Evolutionary conservation across 1,140 invertebrate species (phyloP).

Genomic region (Drosophila bocqueti): DNA sequence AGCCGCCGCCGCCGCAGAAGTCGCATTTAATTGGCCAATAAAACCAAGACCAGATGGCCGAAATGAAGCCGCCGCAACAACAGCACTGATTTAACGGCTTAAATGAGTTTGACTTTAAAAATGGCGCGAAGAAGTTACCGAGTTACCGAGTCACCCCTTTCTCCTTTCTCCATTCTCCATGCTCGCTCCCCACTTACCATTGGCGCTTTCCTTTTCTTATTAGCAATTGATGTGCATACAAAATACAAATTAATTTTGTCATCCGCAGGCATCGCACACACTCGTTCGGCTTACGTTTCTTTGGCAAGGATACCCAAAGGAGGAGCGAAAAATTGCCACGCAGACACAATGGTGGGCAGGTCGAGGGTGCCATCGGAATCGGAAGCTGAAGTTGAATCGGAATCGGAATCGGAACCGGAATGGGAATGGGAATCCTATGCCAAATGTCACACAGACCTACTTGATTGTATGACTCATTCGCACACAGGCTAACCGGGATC

Average conservation of each 20-base stretch:
- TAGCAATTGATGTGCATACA: slow-evolving; percentile 54
- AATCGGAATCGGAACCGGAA: neutral
- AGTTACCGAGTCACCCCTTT: neutral
- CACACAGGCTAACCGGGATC: slow-evolving; percentile 32
- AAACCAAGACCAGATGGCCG: slow-evolving; percentile 25
- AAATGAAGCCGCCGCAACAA: slow-evolving; percentile 11
- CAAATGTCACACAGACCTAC: slow-evolving; percentile 60
- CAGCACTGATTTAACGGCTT: slow-evolving; percentile 3
- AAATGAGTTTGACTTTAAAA: slow-evolving; percentile 31
- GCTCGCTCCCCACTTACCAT: neutral
- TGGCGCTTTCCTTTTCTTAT: slow-evolving; percentile 27
- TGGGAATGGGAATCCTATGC: slow-evolving; percentile 23
- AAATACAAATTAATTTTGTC: slow-evolving; percentile 65
- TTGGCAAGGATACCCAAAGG: slow-evolving; percentile 1
- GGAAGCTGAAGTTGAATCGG: neutral
- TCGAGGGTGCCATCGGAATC: slow-evolving; percentile 7
- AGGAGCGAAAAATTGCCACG: slow-evolving; percentile 37
- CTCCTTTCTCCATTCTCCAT: neutral
- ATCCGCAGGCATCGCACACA: slow-evolving; percentile 39
- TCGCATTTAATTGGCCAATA: slow-evolving; percentile 52
- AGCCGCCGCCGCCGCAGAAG: slow-evolving; percentile 17
- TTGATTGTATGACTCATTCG: slow-evolving; percentile 66
- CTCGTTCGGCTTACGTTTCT: slow-evolving; percentile 10
- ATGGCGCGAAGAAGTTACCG: slow-evolving; percentile 3
- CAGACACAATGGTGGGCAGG: slow-evolving; percentile 38